A percentile compares a stretch with the other conserved stretches of the same genome.
Conservation (phyloP, 2,797 vertebrate genomes). For the Enteromius argenteus region DNA sequence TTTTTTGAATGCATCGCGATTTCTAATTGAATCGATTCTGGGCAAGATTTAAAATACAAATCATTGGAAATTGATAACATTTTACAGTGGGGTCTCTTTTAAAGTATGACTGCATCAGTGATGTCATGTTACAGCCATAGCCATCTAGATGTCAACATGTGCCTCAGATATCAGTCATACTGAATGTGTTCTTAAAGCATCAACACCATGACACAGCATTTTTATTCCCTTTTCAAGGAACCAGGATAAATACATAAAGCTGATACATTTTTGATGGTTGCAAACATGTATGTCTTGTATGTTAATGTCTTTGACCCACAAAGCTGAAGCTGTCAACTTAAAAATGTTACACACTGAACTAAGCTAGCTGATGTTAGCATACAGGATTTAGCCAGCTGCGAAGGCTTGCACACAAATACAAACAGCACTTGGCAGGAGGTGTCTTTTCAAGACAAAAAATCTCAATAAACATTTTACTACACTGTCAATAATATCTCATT, state of each 20-base stretch:
- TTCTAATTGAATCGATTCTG: no score
- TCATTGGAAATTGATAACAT: no score
- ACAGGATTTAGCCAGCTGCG: neutral
- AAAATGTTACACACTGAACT: neutral
- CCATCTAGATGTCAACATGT: no score
- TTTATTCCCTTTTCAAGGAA: neutral
- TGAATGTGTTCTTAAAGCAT: no score
- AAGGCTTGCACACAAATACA: neutral
- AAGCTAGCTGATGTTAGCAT: neutral
- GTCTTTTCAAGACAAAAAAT: neutral
- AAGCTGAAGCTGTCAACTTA: neutral
- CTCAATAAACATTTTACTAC: neutral
- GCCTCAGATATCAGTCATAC: no score
- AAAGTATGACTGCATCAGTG: no score
- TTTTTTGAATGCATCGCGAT: no score
- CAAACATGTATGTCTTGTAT: neutral
- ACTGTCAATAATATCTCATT: neutral
- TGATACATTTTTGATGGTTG: neutral
- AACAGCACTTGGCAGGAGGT: neutral
- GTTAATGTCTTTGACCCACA: neutral
- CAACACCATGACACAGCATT: neutral
- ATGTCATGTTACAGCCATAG: no score
- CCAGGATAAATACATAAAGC: neutral
- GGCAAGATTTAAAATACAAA: no score
- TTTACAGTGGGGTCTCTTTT: no score